Percentiles rank a stretch among this genome's conserved stretches.
These are phyloP conservation scores for Cryptoblepharus egeriae DNA, from an alignment of 2,797 vertebrate species.

Conservation along the genomic window DNA sequence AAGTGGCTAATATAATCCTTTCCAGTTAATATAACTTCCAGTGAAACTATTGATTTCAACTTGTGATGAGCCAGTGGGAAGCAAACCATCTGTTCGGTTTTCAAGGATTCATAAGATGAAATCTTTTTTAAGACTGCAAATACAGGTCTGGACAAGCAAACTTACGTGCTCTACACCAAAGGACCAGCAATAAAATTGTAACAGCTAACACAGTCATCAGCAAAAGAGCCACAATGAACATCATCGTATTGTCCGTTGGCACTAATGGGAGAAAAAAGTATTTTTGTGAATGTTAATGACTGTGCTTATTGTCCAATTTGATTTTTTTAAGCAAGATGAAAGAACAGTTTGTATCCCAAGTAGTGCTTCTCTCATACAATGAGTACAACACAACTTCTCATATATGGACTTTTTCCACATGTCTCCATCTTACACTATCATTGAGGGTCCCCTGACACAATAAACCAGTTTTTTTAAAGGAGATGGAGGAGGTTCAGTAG, in stretches of 20 bases:
- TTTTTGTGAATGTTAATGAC: conserved; percentile 3
- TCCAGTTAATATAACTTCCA: fast-evolving
- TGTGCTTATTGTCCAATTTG: conserved; percentile 13
- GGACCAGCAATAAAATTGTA: conserved; percentile 57
- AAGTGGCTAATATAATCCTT: too few relatives aligned
- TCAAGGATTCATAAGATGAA: too few relatives aligned
- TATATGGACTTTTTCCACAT: too few relatives aligned
- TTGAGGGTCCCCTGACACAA: neutral
- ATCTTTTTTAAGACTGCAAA: too few relatives aligned
- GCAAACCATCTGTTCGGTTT: too few relatives aligned
- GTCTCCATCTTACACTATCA: too few relatives aligned
- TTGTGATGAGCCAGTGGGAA: neutral
- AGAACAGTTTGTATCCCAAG: neutral
- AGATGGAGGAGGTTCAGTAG: too few relatives aligned
- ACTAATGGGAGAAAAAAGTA: neutral
- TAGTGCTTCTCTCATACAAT: too few relatives aligned
- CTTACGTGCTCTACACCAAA: conserved; percentile 75
- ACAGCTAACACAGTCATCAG: conserved; percentile 43
- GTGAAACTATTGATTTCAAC: neutral
- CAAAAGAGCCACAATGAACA: conserved; percentile 40
- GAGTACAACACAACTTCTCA: too few relatives aligned
- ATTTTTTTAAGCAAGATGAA: conserved; percentile 22
- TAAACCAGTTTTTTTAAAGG: neutral
- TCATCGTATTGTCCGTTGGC: conserved; percentile 36
- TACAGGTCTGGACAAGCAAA: conserved; percentile 30